phyloP scores from a whole-genome alignment of 1,140 invertebrate genomes.

The Drosophila baimaii region DNA sequence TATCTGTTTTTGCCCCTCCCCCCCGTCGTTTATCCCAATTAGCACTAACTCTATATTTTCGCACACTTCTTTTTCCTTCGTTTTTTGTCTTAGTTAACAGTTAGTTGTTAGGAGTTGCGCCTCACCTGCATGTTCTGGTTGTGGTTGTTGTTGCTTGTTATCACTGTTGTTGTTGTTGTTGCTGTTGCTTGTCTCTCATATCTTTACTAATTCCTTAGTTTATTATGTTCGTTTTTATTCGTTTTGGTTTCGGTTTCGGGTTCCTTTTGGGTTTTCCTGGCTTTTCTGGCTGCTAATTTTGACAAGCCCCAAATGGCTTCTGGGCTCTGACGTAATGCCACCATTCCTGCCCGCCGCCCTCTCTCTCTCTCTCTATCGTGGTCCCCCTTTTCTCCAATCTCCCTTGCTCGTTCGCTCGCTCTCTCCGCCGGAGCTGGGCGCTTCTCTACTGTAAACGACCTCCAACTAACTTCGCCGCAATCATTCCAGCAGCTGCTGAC shows the following conservation, averaged over 20 bases:
- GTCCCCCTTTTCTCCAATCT: conserved; percentile 8
- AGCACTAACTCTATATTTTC: conserved; percentile 52
- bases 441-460: conserved; percentile 63
- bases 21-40: conserved; percentile 45
- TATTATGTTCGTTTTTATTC: conserved; percentile 34
- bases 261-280: conserved; percentile 25
- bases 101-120: conserved; percentile 60
- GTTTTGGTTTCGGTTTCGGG: conserved; percentile 59
- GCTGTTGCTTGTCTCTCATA: conserved; percentile 37
- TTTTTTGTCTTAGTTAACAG: conserved; percentile 65
- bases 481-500: conserved; percentile 51
- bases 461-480: conserved; percentile 62
- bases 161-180: conserved; percentile 28
- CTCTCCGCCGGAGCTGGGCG: conserved; percentile 40
- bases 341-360: conserved; percentile 8
- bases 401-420: conserved; percentile 13
- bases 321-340: conserved; percentile 72
- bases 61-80: conserved; percentile 44
- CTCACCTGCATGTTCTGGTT: conserved; percentile 53
- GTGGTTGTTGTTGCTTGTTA: conserved; percentile 33
- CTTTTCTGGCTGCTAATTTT: conserved; percentile 65
- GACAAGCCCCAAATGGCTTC: conserved; percentile 73
- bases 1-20: conserved; percentile 27
- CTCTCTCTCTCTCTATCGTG: conserved; percentile 3
- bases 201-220: conserved; percentile 65